Conservation (phyloP, 2,113 vertebrate genomes). For the Xiphophorus couchianus region DNA sequence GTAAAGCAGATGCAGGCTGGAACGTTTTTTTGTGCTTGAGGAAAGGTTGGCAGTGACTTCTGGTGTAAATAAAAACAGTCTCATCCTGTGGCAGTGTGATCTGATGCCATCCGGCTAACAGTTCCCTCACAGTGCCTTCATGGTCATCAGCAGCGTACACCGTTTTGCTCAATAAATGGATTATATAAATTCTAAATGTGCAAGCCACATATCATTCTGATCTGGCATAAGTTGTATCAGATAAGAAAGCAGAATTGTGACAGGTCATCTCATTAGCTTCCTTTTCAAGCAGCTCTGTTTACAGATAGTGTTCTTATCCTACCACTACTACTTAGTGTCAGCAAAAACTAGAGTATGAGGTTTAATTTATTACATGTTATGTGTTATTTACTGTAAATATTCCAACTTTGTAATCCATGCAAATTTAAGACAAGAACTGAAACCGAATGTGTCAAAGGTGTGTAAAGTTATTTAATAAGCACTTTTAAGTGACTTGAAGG, state of each 20-base stretch:
- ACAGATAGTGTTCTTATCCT: conserved; percentile 47
- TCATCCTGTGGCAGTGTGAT: conserved; percentile 60
- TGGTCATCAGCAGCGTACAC: conserved; percentile 60
- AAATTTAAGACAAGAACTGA: conserved; percentile 39
- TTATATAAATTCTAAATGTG: conserved; percentile 13
- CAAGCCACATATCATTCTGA: conserved; percentile 25
- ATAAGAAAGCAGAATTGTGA: conserved; percentile 33
- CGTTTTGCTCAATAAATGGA: conserved; percentile 35
- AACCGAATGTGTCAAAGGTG: conserved; percentile 33
- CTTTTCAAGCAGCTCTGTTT: conserved; percentile 51
- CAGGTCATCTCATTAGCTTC: conserved; percentile 29
- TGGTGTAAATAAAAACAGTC: conserved; percentile 57
- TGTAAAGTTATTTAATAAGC: conserved; percentile 44
- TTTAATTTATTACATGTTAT: conserved; percentile 58
- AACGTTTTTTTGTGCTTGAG: neutral
- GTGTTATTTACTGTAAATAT: conserved; percentile 68
- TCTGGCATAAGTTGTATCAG: conserved; percentile 28
- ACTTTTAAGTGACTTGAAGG: conserved; percentile 49
- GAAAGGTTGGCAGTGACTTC: conserved; percentile 15
- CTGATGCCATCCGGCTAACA: conserved; percentile 50
- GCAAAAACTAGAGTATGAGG: conserved; percentile 43
- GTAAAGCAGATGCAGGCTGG: conserved; percentile 19
- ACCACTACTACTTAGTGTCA: conserved; percentile 25
- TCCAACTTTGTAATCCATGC: conserved; percentile 48
- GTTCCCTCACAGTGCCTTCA: conserved; percentile 79